Evolutionary conservation across 2,888 invertebrate genomes (phyloP).

Genomic region (Dexiosoma caninum): DNA sequence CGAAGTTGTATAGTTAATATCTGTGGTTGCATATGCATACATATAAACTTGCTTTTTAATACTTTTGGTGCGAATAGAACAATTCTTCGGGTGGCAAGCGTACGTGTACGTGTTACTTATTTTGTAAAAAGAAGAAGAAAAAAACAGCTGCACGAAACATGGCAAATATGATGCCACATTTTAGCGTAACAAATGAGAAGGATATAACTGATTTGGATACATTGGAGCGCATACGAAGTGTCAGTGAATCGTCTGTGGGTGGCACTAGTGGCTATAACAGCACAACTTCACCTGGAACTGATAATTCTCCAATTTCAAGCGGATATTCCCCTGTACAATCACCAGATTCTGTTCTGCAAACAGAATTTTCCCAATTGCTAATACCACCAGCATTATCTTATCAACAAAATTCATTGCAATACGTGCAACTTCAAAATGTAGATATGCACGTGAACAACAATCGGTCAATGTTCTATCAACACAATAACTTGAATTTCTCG

Average conservation of each 20-base stretch:
- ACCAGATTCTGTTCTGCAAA: conserved; percentile 68
- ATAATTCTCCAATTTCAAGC: conserved; percentile 53
- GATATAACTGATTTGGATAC: conserved; percentile 72
- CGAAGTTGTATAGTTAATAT: background rate
- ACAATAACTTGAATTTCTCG: conserved; percentile 36
- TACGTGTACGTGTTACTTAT: background rate
- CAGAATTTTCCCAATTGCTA: conserved; percentile 71
- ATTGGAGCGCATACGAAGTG: conserved; percentile 68
- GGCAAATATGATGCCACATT: conserved; percentile 57
- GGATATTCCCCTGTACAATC: conserved; percentile 71
- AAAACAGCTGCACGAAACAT: conserved; percentile 17
- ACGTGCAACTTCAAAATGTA: conserved; percentile 48
- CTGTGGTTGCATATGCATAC: background rate
- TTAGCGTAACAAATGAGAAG: conserved; percentile 42
- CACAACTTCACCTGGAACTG: conserved; percentile 63
- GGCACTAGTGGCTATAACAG: conserved; percentile 73
- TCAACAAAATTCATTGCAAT: conserved; percentile 49
- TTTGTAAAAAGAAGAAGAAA: conserved; percentile 6
- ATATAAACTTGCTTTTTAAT: background rate
- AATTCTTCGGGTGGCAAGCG: background rate
- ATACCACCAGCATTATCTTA: conserved; percentile 67
- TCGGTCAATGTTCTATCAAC: background rate
- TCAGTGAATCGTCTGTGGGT: conserved; percentile 68
- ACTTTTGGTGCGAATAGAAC: background rate
- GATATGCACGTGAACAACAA: conserved; percentile 14